Evolutionary conservation across 1,140 invertebrate species (phyloP).

Genomic region (Polyergus mexicanus): DNA sequence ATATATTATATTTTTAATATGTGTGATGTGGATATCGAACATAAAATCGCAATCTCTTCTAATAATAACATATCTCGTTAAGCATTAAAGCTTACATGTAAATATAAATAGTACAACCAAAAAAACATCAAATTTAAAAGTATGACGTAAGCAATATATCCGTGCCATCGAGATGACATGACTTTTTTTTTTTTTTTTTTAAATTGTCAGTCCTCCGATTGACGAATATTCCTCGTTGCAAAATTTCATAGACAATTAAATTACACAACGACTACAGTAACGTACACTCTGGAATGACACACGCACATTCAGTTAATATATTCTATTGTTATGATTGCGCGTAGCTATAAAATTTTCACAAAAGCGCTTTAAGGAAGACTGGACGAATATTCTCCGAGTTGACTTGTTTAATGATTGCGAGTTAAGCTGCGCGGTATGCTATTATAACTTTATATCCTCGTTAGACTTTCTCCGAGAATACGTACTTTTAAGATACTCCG

Average conservation of each 20-base stretch:
- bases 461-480: slow-evolving; percentile 59
- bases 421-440: slow-evolving; percentile 65
- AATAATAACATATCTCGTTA: background rate
- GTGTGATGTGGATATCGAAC: background rate
- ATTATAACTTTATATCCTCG: slow-evolving; percentile 74
- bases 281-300: background rate
- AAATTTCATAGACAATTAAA: slow-evolving; percentile 24
- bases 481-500: slow-evolving; percentile 44
- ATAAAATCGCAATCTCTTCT: background rate
- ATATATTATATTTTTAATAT: background rate
- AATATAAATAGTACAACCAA: no score
- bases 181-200: background rate
- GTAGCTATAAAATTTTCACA: slow-evolving; percentile 30
- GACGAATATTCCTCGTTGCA: background rate
- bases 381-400: slow-evolving; percentile 52
- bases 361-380: slow-evolving; percentile 29
- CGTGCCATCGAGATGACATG: background rate
- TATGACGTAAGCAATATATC: background rate
- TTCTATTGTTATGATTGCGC: slow-evolving; percentile 21
- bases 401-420: slow-evolving; percentile 70
- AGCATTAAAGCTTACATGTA: no score
- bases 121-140: slow-evolving; percentile 7
- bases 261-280: no score
- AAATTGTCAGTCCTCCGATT: background rate
- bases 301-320: slow-evolving; percentile 26